These are phyloP conservation scores for Phylloscopus collybita DNA, from an alignment of 2,797 vertebrate genomes.

Conservation along the genomic window DNA sequence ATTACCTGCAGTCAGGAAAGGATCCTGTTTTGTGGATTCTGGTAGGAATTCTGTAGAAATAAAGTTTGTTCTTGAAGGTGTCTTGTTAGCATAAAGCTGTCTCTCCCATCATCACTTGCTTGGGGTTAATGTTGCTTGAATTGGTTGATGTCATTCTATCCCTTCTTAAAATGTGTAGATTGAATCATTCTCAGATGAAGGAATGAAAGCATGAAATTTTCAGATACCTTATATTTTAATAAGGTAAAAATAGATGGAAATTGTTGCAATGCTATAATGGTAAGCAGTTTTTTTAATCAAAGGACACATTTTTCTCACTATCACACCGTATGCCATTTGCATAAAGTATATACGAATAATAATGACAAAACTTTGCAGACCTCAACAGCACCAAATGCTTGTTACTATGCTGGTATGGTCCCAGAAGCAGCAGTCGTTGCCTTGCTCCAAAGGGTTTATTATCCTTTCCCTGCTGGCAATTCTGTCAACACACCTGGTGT, in stretches of 20 bases:
- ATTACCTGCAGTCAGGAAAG: not conserved
- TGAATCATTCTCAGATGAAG: constrained; percentile 1
- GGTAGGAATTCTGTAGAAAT: constrained; percentile 1
- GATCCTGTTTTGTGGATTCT: not conserved
- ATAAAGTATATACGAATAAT: constrained; percentile 3
- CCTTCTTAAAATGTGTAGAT: not conserved
- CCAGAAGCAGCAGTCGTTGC: constrained; percentile 48
- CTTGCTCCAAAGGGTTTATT: constrained; percentile 58
- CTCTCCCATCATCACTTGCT: not conserved
- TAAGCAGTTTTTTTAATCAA: not conserved
- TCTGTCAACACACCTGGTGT: constrained; percentile 60
- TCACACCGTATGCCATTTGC: not conserved
- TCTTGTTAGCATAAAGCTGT: not conserved
- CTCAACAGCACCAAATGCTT: constrained; percentile 41
- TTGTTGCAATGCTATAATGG: not conserved
- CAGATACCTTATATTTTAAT: not conserved
- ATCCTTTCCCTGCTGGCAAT: constrained; percentile 55
- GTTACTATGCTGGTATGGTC: constrained; percentile 18
- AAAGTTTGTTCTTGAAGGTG: not conserved
- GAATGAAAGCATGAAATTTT: not conserved
- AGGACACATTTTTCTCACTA: not conserved
- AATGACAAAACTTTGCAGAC: constrained; percentile 38
- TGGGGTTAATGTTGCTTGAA: constrained; percentile 26
- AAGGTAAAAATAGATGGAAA: not conserved
- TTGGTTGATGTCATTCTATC: not conserved